These are phyloP conservation scores for Ophion costatus DNA, from an alignment of 2,888 invertebrate species.

Conservation along the genomic window DNA sequence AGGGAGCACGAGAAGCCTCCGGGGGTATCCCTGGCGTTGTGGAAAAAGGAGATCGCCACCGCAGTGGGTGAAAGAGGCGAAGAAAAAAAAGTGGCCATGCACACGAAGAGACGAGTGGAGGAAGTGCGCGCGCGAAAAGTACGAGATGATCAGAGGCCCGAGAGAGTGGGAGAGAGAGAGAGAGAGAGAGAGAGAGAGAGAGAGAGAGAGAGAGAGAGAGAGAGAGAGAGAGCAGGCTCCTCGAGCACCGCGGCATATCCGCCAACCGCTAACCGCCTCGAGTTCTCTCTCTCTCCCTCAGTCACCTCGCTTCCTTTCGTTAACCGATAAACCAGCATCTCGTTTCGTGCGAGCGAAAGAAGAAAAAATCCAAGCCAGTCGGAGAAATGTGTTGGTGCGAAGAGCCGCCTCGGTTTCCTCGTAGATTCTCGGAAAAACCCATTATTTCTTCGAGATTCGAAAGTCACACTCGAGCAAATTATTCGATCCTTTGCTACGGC, in stretches of 20 bases:
- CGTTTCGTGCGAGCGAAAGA: conserved; percentile 49
- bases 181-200: conserved; percentile 46
- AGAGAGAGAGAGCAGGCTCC: conserved; percentile 38
- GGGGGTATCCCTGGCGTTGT: conserved; percentile 57
- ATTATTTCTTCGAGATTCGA: conserved; percentile 67
- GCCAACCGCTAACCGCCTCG: conserved; percentile 22
- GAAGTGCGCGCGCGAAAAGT: conserved; percentile 4
- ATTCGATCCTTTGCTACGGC: conserved; percentile 65
- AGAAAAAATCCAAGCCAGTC: conserved; percentile 13
- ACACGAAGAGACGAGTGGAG: conserved; percentile 45
- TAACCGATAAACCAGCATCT: conserved; percentile 63
- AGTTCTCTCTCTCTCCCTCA: conserved; percentile 13
- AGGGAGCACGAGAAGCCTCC: conserved; percentile 48
- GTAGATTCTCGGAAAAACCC: conserved; percentile 54
- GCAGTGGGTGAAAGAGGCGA: conserved; percentile 41
- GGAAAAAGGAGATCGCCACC: conserved; percentile 62
- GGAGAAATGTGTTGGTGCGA: conserved; percentile 42
- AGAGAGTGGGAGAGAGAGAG: conserved; percentile 43
- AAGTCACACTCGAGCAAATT: conserved; percentile 67
- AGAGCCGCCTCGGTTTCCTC: conserved; percentile 20
- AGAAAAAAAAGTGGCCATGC: conserved; percentile 34
- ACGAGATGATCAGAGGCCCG: conserved; percentile 29
- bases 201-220: conserved; percentile 46
- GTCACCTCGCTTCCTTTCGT: conserved; percentile 50
- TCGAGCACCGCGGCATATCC: conserved; percentile 54